Conservation (phyloP, 2,888 invertebrate genomes). For the Drosophila merina region DNA sequence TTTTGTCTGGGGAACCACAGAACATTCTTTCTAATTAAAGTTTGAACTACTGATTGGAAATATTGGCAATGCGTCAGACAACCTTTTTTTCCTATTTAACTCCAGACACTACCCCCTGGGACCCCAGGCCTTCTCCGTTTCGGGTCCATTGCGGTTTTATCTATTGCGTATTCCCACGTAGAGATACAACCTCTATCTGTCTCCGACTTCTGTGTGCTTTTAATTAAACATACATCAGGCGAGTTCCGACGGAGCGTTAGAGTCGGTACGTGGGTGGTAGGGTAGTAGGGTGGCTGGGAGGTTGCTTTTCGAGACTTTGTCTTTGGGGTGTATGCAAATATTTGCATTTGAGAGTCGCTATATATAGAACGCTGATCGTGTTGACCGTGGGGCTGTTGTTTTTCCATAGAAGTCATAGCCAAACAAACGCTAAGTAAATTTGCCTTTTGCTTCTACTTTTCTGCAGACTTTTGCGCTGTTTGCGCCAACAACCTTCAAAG, state of each 20-base stretch:
- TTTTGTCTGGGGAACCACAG: neutral
- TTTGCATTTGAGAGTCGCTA: constrained; percentile 42
- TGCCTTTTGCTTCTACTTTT: constrained; percentile 30
- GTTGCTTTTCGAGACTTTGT: constrained; percentile 25
- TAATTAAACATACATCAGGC: constrained; percentile 70
- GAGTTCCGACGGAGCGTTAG: constrained; percentile 43
- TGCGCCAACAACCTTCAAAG: constrained; percentile 69
- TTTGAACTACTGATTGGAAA: constrained; percentile 48
- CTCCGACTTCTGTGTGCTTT: constrained; percentile 51
- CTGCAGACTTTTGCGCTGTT: constrained; percentile 82
- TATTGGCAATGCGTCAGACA: constrained; percentile 38
- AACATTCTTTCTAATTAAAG: constrained; percentile 56
- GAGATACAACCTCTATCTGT: neutral
- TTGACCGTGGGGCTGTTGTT: constrained; percentile 24
- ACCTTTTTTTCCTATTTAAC: neutral
- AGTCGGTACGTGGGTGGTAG: constrained; percentile 21
- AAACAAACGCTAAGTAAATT: constrained; percentile 36
- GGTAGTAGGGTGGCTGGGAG: constrained; percentile 1
- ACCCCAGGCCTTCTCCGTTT: neutral
- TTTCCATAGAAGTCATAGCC: constrained; percentile 67
- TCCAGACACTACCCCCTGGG: constrained; percentile 8
- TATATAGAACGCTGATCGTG: constrained; percentile 50
- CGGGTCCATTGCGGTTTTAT: constrained; percentile 36
- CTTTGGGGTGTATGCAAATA: constrained; percentile 63
- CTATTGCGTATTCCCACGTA: constrained; percentile 30